Conservation (phyloP, 2,113 vertebrate genomes). For the Naja naja region DNA sequence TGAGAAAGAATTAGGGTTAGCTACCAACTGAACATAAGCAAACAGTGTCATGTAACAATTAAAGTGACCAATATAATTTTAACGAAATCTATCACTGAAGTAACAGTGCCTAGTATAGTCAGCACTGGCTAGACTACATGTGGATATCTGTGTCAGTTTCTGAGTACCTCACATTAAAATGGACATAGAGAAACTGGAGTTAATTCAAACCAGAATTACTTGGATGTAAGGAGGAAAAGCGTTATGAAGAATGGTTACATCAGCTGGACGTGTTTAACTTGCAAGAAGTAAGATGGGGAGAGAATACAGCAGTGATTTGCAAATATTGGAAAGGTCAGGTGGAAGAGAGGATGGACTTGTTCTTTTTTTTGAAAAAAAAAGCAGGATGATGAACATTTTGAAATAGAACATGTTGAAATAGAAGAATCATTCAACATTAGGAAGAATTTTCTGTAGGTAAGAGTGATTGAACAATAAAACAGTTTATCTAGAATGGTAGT, state of each 20-base stretch:
- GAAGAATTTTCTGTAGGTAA: not conserved
- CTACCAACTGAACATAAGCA: not conserved
- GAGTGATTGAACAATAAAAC: not conserved
- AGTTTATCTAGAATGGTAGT: not conserved
- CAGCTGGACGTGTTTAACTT: not conserved
- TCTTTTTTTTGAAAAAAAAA: not conserved
- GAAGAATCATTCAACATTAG: not conserved
- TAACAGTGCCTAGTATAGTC: not conserved
- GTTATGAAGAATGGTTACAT: not conserved
- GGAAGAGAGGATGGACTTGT: not conserved
- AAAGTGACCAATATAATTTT: not conserved
- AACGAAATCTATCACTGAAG: not conserved
- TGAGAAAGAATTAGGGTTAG: not conserved
- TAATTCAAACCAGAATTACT: not conserved
- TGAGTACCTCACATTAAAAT: not conserved
- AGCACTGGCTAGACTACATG: not conserved
- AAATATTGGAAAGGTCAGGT: not conserved
- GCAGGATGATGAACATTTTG: not conserved
- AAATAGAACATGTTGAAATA: not conserved
- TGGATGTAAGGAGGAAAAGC: not conserved
- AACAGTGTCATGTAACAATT: not conserved
- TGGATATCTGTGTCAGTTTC: not conserved
- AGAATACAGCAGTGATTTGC: not conserved
- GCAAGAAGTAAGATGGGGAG: not conserved
- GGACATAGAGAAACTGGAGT: not conserved